Conservation (phyloP, 2,113 vertebrate genomes). For the Lampris incognitus region DNA sequence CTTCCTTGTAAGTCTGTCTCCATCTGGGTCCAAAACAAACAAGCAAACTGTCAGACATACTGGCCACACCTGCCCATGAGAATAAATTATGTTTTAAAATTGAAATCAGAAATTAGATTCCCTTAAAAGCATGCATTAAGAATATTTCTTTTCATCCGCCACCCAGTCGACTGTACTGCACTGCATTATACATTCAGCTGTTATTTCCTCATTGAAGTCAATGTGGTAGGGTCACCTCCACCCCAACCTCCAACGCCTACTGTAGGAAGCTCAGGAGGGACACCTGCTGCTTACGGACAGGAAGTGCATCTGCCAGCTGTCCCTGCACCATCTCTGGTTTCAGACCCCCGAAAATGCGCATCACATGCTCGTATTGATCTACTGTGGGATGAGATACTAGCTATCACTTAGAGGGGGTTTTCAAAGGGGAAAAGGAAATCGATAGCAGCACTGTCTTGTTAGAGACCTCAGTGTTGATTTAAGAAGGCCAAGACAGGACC, state of each 20-base stretch:
- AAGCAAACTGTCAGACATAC: conserved; percentile 36
- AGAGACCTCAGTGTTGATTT: conserved; percentile 82
- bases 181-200: background rate
- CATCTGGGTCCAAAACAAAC: conserved; percentile 73
- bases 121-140: conserved; percentile 17
- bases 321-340: conserved; percentile 51
- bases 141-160: conserved; percentile 5
- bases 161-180: background rate
- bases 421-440: conserved; percentile 76
- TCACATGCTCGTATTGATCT: conserved; percentile 78
- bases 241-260: background rate
- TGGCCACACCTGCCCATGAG: conserved; percentile 10
- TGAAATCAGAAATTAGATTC: conserved; percentile 19
- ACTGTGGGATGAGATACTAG: conserved; percentile 78
- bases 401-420: conserved; percentile 80
- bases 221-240: background rate
- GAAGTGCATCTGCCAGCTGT: conserved; percentile 22
- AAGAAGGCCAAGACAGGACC: conserved; percentile 57
- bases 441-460: conserved; percentile 78
- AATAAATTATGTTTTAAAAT: conserved; percentile 1
- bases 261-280: conserved; percentile 58
- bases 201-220: conserved; percentile 13
- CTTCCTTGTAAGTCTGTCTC: conserved; percentile 77
- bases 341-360: conserved; percentile 70
- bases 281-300: conserved; percentile 68